Base-by-base conservation (phyloP, 2,888 invertebrate genomes). In the Tetragonisca angustula region DNA sequence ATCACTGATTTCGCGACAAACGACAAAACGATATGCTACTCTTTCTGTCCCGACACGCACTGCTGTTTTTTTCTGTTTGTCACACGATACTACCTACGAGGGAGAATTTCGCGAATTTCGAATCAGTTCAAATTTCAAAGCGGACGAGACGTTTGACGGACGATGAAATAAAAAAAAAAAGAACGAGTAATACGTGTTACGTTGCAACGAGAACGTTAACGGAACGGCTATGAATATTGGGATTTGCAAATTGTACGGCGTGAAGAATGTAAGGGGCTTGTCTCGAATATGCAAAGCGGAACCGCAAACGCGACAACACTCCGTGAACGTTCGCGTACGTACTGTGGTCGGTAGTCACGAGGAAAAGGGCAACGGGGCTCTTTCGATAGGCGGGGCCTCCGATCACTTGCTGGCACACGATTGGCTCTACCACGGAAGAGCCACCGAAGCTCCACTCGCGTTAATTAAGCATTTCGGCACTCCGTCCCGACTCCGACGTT, bases 291-390 rank as follows among this genome's bases (percentile, higher is more conserved):
- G 49, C 64, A 56, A 56, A 68, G 68, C 76, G 75, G 75, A 79
- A 75, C 77, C 43, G 49, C 86, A 79, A 75, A 78, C 87, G 86
- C 91, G 91, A 92, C 89, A 86, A 89, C 90, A 88, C 90, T 88
- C 90, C 89, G 91, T 90, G 90, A 89, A 91, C 93, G 93, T 88
- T 93, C 93, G 93, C 93, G 90, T 91, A 90, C 91, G 91, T 90
- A 93, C 93, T 93, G 93, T 90, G 92, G 90, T 84, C 83, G 91
- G 90, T 84, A 90, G 92, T 90, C 93, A 93, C 93, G 93, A 93
- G 93, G 92, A 92, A 93, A 92, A 92, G 92, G 91, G 91, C 91
- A 92, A 88, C 90, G 91, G 88, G 81, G 89, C 79, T 87, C 89
- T 78, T 84, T 74, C 75, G 83, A 81, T 80, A 87, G 91, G 91